A percentile compares a stretch with the other conserved stretches of the same genome.
Evolutionary conservation across 2,888 invertebrate genomes (phyloP).

Genomic region (Agonum fuliginosum): DNA sequence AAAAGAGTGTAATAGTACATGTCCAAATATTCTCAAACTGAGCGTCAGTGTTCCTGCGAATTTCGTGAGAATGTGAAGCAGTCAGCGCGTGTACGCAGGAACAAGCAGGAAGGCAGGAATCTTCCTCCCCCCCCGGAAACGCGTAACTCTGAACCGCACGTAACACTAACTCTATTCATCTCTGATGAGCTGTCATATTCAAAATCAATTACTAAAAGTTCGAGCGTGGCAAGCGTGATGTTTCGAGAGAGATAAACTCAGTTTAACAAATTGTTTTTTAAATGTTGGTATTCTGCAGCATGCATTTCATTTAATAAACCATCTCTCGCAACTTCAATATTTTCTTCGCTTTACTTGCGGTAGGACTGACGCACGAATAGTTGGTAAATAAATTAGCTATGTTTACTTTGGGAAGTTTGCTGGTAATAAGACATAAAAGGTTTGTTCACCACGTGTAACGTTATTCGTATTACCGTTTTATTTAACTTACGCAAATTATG

Average conservation of each 20-base stretch:
- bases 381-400: slow-evolving; percentile 1
- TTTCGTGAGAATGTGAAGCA: no score
- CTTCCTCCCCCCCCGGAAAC: slow-evolving; percentile 8
- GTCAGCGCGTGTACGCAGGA: no score
- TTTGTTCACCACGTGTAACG: not conserved
- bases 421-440: slow-evolving; percentile 12
- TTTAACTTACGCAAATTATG: not conserved
- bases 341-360: no score
- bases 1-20: no score
- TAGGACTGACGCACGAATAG: not conserved
- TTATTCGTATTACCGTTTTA: not conserved
- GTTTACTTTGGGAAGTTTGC: slow-evolving; percentile 23
- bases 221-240: no score
- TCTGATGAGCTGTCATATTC: slow-evolving; percentile 58
- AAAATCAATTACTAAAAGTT: slow-evolving; percentile 52
- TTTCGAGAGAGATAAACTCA: no score
- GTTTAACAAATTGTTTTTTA: no score
- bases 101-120: slow-evolving; percentile 2
- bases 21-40: no score
- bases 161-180: slow-evolving; percentile 39
- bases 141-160: slow-evolving; percentile 20
- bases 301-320: no score
- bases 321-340: not conserved
- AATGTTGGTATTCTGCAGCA: no score
- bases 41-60: no score